Evolutionary conservation across 2,797 vertebrate genomes (phyloP).

Genomic region (Okamejei kenojei): DNA sequence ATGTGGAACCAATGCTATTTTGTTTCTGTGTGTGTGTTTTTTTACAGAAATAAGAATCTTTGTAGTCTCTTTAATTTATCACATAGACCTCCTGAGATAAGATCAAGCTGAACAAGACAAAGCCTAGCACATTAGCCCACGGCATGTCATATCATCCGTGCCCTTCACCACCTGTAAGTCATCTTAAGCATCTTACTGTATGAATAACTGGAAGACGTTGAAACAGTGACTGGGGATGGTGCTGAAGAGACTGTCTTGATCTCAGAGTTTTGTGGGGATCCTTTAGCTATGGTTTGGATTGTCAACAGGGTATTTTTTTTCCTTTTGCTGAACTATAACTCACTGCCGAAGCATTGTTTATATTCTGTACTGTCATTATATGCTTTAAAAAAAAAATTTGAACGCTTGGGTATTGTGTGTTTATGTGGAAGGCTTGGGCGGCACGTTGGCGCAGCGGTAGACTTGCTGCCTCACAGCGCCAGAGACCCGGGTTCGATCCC

Average conservation of each 20-base stretch:
- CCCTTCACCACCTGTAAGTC: constrained; percentile 26
- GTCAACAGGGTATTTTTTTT: background rate
- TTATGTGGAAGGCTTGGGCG: background rate
- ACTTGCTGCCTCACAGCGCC: no score
- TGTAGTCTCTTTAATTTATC: constrained; percentile 35
- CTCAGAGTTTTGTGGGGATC: background rate
- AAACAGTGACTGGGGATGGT: constrained; percentile 10
- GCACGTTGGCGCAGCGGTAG: no score
- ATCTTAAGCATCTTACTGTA: constrained; percentile 31
- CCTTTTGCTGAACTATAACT: background rate
- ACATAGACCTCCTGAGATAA: constrained; percentile 21
- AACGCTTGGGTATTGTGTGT: background rate
- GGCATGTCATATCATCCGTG: constrained; percentile 22
- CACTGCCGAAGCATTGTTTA: background rate
- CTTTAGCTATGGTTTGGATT: background rate
- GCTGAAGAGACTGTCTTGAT: background rate
- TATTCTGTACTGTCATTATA: background rate
- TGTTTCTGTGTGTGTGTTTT: constrained; percentile 34
- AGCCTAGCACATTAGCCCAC: constrained; percentile 28
- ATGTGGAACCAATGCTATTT: constrained; percentile 22
- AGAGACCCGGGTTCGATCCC: no score
- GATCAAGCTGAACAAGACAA: background rate
- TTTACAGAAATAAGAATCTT: constrained; percentile 34
- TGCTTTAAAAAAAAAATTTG: background rate
- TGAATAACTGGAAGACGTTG: constrained; percentile 12